Conservation (phyloP, 2,113 vertebrate genomes). For the Pedetes capensis region DNA sequence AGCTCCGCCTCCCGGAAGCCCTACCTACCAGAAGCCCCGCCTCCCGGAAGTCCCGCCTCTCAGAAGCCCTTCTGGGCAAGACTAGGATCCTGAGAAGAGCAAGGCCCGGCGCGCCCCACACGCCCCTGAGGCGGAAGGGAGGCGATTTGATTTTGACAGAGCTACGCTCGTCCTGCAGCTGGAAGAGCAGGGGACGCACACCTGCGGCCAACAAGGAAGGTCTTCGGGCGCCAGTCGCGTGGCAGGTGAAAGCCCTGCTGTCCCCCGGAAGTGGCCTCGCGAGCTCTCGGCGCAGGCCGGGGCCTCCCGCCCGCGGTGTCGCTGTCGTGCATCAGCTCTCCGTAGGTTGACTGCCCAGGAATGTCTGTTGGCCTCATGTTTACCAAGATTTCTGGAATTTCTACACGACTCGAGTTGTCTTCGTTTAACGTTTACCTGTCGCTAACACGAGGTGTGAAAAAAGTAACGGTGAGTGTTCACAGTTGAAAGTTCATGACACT, state of each 20-base stretch:
- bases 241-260: neutral
- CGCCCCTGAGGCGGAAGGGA: too few species aligned
- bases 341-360: neutral
- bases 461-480: too few species aligned
- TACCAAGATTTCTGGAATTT: neutral
- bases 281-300: neutral
- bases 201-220: too few species aligned
- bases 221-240: too few species aligned
- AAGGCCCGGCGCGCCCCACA: too few species aligned
- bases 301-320: neutral
- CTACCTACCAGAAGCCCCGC: too few species aligned
- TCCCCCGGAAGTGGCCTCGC: neutral
- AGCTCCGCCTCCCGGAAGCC: neutral
- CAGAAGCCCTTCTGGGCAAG: accelerated
- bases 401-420: neutral
- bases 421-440: neutral
- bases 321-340: neutral
- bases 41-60: neutral
- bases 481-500: too few species aligned
- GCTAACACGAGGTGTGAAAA: too few species aligned
- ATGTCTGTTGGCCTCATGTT: neutral
- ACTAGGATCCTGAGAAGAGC: too few species aligned
- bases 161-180: neutral
- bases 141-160: too few species aligned
- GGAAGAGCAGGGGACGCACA: neutral